Evolutionary conservation across 2,888 invertebrate species (phyloP).

Genomic region (Corbicula japonica): DNA sequence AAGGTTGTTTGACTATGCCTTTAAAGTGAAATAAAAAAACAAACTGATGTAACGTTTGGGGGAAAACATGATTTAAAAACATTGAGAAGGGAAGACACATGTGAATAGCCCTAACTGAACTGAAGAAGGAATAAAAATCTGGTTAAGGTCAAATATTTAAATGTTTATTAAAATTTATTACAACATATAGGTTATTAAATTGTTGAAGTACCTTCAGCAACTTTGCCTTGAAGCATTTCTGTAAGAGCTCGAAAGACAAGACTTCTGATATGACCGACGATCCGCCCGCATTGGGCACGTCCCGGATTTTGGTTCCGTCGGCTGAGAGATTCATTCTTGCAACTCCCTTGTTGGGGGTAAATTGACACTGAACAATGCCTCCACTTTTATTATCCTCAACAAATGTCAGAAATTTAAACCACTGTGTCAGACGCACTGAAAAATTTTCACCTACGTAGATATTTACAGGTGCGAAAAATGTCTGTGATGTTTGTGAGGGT

Average conservation of each 20-base stretch:
- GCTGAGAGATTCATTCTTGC: conserved; percentile 77
- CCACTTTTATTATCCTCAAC: conserved; percentile 68
- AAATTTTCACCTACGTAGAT: conserved; percentile 80
- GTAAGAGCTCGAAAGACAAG: conserved; percentile 82
- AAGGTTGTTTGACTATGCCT: too few relatives aligned
- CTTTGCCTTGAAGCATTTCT: conserved; percentile 74
- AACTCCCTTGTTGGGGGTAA: conserved; percentile 69
- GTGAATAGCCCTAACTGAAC: too few relatives aligned
- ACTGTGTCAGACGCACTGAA: conserved; percentile 72
- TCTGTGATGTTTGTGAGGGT: conserved; percentile 1
- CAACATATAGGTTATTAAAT: too few relatives aligned
- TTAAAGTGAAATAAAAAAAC: too few relatives aligned
- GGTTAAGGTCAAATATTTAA: too few relatives aligned
- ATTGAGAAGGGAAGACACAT: too few relatives aligned
- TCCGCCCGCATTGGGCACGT: conserved; percentile 85
- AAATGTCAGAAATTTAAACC: conserved; percentile 73
- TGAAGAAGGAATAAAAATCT: too few relatives aligned
- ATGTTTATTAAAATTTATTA: too few relatives aligned
- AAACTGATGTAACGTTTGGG: too few relatives aligned
- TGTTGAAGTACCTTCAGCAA: conserved; percentile 73
- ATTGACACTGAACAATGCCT: conserved; percentile 77
- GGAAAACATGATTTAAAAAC: too few relatives aligned
- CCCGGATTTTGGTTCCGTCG: conserved; percentile 73
- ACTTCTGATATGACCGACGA: conserved; percentile 84
- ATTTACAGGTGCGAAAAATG: conserved; percentile 69